Evolutionary conservation across 1,140 invertebrate species (phyloP), one percentile per base, ranked within the genome.

Genomic region (Lamellibrachia luymesi): DNA sequence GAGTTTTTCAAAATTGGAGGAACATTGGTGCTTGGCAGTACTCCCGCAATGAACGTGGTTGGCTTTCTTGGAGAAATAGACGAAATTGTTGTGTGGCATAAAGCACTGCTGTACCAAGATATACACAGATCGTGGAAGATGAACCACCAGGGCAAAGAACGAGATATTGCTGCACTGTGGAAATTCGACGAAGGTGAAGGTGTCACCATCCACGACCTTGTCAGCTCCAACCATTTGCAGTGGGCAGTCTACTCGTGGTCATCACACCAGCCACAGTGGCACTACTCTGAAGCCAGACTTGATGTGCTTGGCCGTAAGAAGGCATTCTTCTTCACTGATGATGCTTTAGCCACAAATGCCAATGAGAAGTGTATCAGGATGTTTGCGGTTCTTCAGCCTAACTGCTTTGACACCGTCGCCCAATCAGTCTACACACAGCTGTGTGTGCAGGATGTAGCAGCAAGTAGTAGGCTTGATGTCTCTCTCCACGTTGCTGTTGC

Each of bases 1-100:
- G 25, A n/a, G 50, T 91, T 91, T 49, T 93, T 95, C 49, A 22
- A 8, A 50, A 64, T 89, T 93, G 93, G 93, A 4, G 94, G 94
- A 38, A 93, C 89, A 52, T 90, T 95, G 92, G 93, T 93, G n/a
- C 90, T 95, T 13, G 94, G 94, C 50, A 93, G 93, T 10, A 22
- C 93, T 94, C 94, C 93, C 92, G 94, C 6, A 94, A 94, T 51
- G 93, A 92, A 50, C 89, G 22, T 56, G 80, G 92, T 22, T 51
- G 92, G 93, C 49, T 95, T 95, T 89, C 91, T 27, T 25, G 94
- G 94, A 22, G 93, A 93, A 89, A 94, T 95, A 92, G 94, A 95
- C 93, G 94, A 95, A 92, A 89, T 95, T 10, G 51, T 94, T 49
- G 94, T 95, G 8, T 95, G 94, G 94, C 92, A 93, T 89, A 94